phyloP scores from a whole-genome alignment of 2,113 vertebrate genomes.

The Equus przewalskii region DNA sequence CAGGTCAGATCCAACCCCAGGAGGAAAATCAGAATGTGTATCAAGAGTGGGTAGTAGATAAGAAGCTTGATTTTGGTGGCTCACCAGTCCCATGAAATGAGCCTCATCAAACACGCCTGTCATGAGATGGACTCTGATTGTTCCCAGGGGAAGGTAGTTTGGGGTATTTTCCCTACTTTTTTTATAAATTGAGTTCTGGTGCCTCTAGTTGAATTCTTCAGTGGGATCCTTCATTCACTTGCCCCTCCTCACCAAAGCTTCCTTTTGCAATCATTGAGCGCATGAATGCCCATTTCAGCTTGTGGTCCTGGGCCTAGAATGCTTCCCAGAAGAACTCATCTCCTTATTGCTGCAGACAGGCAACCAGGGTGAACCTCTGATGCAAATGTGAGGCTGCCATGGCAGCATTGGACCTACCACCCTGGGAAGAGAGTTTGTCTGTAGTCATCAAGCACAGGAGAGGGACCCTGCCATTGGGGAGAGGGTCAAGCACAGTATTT shows the following conservation, averaged over 20 bases:
- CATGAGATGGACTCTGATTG: not conserved
- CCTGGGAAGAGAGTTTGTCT: not conserved
- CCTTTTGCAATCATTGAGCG: not conserved
- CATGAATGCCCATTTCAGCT: not conserved
- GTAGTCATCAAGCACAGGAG: not conserved
- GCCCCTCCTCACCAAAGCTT: not conserved
- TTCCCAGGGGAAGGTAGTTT: not conserved
- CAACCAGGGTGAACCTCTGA: not conserved
- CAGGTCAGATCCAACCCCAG: not conserved
- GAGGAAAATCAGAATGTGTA: not conserved
- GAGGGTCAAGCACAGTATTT: slow-evolving; percentile 76
- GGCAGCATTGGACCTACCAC: not conserved
- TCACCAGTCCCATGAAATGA: not conserved
- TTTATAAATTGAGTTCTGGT: not conserved
- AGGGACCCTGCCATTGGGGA: slow-evolving; percentile 15
- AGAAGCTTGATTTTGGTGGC: slow-evolving; percentile 10
- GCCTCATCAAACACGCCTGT: not conserved
- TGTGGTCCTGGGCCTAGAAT: not conserved
- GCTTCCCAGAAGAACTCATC: not conserved
- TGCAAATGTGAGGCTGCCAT: not conserved
- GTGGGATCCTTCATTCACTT: not conserved
- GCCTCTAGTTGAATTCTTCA: slow-evolving; percentile 11
- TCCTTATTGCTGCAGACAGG: not conserved
- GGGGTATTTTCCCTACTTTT: not conserved
- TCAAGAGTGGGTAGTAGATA: not conserved